Base-by-base conservation (phyloP, 2,888 invertebrate genomes). In the Eutolmus rufibarbis region DNA sequence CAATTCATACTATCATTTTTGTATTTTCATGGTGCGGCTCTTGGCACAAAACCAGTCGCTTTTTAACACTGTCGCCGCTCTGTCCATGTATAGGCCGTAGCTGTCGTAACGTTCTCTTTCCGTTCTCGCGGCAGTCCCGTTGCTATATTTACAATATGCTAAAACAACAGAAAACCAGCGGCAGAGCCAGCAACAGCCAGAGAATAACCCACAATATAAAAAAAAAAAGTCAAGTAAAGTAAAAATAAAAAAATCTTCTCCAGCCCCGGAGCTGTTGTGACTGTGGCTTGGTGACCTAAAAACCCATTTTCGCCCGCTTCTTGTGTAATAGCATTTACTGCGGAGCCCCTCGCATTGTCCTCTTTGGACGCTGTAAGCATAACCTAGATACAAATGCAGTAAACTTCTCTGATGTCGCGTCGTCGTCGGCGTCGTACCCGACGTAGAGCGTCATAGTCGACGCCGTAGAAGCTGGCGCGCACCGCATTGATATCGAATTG, bases 301-400 rank as follows among this genome's bases (percentile, higher is more conserved):
- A 66, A 82, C 82, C 82, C 40, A 82, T 82, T 82, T 82, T 82
- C 66, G 66, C 66, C 66, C 66, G 46, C 8, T 82, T 76, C 82
- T 82, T 82, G 82, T 82, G 82, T 82, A 82, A 82, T 82, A 66
- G 66, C 66, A 82, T 34, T 82, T 82, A 82, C 82, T 82, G 40
- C 51, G 34, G 82, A 34, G 51, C 82, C 57, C 56, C 82, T 57
- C 57, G 19, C 57, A 37, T 51, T 82, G 82, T 82, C 23, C 57
- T 82, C 57, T 57, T 82, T 66, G 57, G 34, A 37, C 82, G 82
- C 23, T 57, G 82, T 66, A 82, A 66, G 57, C 57, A 82, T 82
- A 82, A 82, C 82, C 82, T 51, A 82, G 82, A 82, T 82, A 82
- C 82, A 82, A 66, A 56, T 82, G 82, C 82, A 82, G 82, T 82